phyloP scores from a whole-genome alignment of 2,113 vertebrate species.

The Protobothrops mucrosquamatus region DNA sequence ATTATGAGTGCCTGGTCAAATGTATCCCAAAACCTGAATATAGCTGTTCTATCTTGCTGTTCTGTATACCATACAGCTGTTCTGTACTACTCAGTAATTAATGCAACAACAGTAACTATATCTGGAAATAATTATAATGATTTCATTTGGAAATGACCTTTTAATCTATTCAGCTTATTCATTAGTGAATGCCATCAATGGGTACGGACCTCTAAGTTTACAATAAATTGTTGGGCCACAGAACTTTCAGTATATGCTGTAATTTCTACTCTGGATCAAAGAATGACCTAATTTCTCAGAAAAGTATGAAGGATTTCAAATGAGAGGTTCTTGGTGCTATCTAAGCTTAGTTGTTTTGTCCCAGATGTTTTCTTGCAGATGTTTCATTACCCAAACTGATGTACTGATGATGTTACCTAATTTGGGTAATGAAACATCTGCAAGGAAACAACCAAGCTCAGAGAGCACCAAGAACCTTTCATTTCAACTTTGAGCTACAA shows the following conservation, averaged over 20 bases:
- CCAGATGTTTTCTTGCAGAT: too few species aligned
- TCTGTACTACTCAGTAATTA: not conserved
- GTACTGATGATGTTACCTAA: too few species aligned
- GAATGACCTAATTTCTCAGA: slow-evolving; percentile 1
- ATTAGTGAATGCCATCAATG: not conserved
- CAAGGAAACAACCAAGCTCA: too few species aligned
- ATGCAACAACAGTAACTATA: not conserved
- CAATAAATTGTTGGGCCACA: not conserved
- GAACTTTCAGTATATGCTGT: not conserved
- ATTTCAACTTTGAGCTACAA: not conserved
- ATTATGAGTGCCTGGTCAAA: not conserved
- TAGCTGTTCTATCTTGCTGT: not conserved
- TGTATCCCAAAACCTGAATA: not conserved
- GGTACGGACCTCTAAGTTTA: not conserved
- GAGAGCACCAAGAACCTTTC: not conserved
- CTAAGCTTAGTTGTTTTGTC: too few species aligned
- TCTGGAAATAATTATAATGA: not conserved
- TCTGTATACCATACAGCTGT: not conserved
- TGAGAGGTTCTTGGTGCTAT: too few species aligned
- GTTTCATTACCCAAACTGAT: too few species aligned
- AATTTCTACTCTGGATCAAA: not conserved
- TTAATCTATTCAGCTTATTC: not conserved
- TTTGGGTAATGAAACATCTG: too few species aligned
- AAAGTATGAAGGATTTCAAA: not conserved
- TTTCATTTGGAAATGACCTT: not conserved